Evolutionary conservation across 2,113 vertebrate species (phyloP), one percentile per base, ranked within the genome.

Genomic region (Forbesichthys agassizii): DNA sequence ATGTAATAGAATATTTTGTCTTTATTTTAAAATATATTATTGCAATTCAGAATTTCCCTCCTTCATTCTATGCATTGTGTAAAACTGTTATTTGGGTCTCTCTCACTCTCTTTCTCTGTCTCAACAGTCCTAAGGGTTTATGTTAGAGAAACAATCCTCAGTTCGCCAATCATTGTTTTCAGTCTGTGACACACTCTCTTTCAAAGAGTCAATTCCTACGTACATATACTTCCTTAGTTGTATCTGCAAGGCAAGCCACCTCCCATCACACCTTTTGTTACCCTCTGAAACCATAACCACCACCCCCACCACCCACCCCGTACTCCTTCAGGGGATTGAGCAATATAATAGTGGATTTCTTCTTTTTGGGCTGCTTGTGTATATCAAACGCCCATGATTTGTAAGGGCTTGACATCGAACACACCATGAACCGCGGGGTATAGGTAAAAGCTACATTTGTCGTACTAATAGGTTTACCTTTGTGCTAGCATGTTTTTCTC

Each of bases 381-480:
- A 85, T 85, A 91, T 78, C 77, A 82, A 85, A 89, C 85, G 82
- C 83, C 77, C 73, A 71, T 13, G 67, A 87, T 87, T 90, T 93
- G 84, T 89, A 57, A 82, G 70, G 75, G 27, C 63, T 64, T 86
- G 87, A 90, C 87, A 88, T 89, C 64, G 59, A 86, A 86, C 88
- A 85, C 84, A 79, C 58, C 64, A 58, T 18, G 75, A 77, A 81
- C 81, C 88, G 61, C 55, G 9, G 86, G 78, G 66, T 79, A 60
- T 42, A 59, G 78, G 55, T 80, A 77, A 90, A 88, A 87, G 85
- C 83, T 73, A 78, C 80, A 81, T 88, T 90, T 90, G 86, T 90
- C 74, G 55, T 65, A 5, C 81, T 88, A 90, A 91, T 87, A 84
- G 90, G 88, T 91, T 91, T 91, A 91, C 85, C 71, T 89, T 86